Conservation (phyloP, 2,113 vertebrate species). For the Burhinus oedicnemus region DNA sequence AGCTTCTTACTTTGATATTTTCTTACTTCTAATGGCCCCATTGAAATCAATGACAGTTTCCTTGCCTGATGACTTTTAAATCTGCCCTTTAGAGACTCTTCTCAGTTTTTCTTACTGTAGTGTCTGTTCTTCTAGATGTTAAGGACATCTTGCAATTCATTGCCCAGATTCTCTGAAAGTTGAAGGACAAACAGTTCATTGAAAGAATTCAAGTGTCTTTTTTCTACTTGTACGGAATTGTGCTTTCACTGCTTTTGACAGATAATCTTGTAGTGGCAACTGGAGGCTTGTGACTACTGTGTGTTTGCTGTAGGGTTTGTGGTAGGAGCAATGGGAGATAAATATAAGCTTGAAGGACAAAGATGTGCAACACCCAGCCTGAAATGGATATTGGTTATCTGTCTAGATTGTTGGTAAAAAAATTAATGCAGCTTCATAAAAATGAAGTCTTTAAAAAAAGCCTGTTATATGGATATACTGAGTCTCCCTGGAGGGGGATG, state of each 20-base stretch:
- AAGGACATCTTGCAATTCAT: background rate
- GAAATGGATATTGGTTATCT: background rate
- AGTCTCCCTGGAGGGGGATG: background rate
- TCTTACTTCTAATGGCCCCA: background rate
- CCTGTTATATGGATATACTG: background rate
- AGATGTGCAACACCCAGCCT: background rate
- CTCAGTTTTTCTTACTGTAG: background rate
- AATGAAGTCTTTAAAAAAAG: background rate
- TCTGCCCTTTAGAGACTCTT: background rate
- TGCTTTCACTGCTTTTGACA: constrained; percentile 8
- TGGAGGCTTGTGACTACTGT: background rate
- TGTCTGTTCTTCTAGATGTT: background rate
- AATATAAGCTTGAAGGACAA: background rate
- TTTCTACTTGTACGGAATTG: background rate
- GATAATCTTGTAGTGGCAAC: background rate
- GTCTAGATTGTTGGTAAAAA: background rate
- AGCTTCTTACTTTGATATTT: background rate
- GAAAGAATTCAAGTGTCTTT: background rate
- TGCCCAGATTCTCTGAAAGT: background rate
- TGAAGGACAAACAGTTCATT: background rate
- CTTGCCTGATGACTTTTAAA: background rate
- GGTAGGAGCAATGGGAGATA: background rate
- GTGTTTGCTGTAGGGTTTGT: background rate
- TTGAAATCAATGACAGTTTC: background rate
- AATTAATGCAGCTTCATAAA: background rate